Percentiles rank a stretch among this genome's conserved stretches.
These are phyloP conservation scores for Polyommatus iphigenia DNA, from an alignment of 2,888 invertebrate genomes.

Conservation along the genomic window DNA sequence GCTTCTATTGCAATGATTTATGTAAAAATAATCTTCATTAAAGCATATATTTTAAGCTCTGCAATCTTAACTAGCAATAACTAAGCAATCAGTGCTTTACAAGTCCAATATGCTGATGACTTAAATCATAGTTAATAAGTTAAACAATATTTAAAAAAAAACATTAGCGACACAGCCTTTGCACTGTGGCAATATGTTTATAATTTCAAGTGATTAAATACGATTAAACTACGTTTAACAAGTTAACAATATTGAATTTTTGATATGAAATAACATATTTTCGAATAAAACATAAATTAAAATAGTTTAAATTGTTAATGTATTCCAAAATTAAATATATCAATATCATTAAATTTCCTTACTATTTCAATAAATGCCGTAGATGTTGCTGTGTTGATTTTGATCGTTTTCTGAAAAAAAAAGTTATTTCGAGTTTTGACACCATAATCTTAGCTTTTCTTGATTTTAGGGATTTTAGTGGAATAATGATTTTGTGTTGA, in stretches of 20 bases:
- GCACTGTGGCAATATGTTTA: constrained; percentile 51
- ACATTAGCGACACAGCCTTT: constrained; percentile 59
- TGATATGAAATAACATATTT: constrained; percentile 11
- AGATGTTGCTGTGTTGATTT: not conserved
- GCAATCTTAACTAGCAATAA: constrained; percentile 57
- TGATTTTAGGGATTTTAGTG: too few species aligned
- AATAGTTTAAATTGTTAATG: not conserved
- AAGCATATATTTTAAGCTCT: constrained; percentile 70
- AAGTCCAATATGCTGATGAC: constrained; percentile 16
- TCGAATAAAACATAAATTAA: not conserved
- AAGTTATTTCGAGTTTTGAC: too few species aligned
- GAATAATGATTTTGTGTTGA: too few species aligned
- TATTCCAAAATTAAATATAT: not conserved
- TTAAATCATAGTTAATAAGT: constrained; percentile 30
- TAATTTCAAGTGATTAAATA: constrained; percentile 6
- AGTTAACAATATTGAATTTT: constrained; percentile 17
- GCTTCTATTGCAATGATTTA: constrained; percentile 24
- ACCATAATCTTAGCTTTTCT: too few species aligned
- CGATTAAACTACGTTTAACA: not conserved
- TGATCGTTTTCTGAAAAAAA: constrained; percentile 5
- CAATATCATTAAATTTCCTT: constrained; percentile 13
- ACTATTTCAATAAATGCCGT: constrained; percentile 25
- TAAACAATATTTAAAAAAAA: constrained; percentile 46
- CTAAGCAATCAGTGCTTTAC: constrained; percentile 43
- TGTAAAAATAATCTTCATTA: constrained; percentile 46